These are phyloP conservation scores for Yoshiicerus persimilis DNA, from an alignment of 1,140 invertebrate genomes.

Conservation along the genomic window DNA sequence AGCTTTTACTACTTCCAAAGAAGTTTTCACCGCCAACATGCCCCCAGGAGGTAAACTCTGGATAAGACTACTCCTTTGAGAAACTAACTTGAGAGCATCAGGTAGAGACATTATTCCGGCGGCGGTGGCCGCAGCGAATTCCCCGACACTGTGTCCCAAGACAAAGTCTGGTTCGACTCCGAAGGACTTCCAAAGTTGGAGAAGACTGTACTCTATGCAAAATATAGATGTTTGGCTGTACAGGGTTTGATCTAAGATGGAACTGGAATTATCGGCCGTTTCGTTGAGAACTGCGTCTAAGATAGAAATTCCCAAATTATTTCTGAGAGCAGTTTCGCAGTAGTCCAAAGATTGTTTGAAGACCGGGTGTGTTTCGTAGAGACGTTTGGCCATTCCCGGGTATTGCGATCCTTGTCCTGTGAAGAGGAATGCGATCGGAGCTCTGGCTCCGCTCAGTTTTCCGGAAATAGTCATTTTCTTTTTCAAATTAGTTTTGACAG, in stretches of 20 bases:
- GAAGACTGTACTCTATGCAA: constrained; percentile 28
- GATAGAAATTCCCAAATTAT: not conserved
- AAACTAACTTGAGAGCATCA: constrained; percentile 29
- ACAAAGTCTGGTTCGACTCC: constrained; percentile 31
- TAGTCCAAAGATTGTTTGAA: constrained; percentile 17
- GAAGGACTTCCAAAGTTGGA: constrained; percentile 28
- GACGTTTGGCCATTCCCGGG: not conserved
- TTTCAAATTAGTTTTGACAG: not conserved
- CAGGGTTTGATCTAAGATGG: not conserved
- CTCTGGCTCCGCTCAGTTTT: not conserved
- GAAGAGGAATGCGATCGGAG: not conserved
- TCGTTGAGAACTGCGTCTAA: not conserved
- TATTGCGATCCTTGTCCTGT: constrained; percentile 40
- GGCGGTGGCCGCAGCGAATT: constrained; percentile 28
- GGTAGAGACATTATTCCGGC: constrained; percentile 26
- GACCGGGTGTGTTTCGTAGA: not conserved
- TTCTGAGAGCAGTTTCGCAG: not conserved
- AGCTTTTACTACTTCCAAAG: not conserved
- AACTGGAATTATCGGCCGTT: not conserved
- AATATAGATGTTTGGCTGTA: constrained; percentile 41
- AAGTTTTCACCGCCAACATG: constrained; percentile 30
- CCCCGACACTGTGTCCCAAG: constrained; percentile 39
- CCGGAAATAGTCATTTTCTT: not conserved
- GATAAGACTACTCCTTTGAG: constrained; percentile 25
- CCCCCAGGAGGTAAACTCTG: not conserved